Evolutionary conservation across 2,888 invertebrate genomes (phyloP), one percentile per base, ranked within the genome.

Genomic region (Eurytoma californica): DNA sequence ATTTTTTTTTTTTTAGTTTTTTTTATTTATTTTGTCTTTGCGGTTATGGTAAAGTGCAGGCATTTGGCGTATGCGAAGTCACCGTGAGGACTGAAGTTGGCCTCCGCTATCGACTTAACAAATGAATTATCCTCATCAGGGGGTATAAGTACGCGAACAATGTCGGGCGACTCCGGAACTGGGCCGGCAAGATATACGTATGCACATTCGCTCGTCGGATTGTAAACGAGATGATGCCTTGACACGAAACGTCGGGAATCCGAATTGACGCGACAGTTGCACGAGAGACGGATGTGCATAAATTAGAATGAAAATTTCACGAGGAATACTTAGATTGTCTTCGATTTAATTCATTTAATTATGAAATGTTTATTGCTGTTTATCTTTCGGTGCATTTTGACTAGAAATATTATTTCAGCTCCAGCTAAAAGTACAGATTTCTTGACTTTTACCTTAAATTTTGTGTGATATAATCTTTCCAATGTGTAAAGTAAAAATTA

Each of bases 61-160:
- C 68, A 73, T 69, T 72, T 63, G 47, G 18, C 39, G 63, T 18
- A 18, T 39, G 39, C 63, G 2, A 39, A 39, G 47, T 18, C 2
- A 30, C 30, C 39, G 53, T 7, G 5, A 60, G 28, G 53, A 72
- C 80, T 77, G 80, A 80, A 77, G 80, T 80, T 77, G 67, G 70
- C 67, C 55, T 20, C n/a, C 13, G 49, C 14, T 77, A 80, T 77
- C 74, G 77, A 77, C 80, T 80, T 77, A 80, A 80, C 80, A 80
- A 80, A 80, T 80, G 80, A 80, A 80, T 80, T 80, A 77, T 77
- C 65, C 72, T 80, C 80, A 80, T 80, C 73, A 66, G 39, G 63
- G 9, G 39, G 58, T 3, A 39, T 28, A 18, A 60, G 74, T 13
- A 55, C 3, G 58, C 14, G 68, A 24, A 24, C 16, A 49, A 47